These are phyloP conservation scores for Bruchidius siliquastri DNA, from an alignment of 2,888 invertebrate species.

Conservation along the genomic window DNA sequence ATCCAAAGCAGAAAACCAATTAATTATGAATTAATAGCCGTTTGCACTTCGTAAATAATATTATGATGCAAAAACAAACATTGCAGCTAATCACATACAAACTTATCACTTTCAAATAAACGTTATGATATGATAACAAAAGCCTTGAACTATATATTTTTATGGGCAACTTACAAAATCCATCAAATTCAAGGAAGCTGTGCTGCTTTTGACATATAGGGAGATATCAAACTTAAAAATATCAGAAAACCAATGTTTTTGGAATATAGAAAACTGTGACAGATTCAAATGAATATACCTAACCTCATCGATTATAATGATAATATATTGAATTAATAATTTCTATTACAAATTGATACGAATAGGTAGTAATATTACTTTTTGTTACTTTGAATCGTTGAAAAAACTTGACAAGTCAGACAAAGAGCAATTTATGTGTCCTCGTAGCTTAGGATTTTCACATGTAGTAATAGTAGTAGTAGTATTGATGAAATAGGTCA, in stretches of 20 bases:
- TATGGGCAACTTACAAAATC: not conserved
- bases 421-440: too few relatives aligned
- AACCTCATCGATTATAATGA: too few relatives aligned
- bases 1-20: not conserved
- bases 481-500: too few relatives aligned
- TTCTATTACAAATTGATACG: too few relatives aligned
- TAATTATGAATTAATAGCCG: not conserved
- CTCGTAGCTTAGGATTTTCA: too few relatives aligned
- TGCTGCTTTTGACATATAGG: not conserved
- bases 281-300: too few relatives aligned
- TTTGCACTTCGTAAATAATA: not conserved
- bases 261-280: not conserved
- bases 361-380: too few relatives aligned
- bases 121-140: not conserved
- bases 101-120: not conserved
- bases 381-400: too few relatives aligned
- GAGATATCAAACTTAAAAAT: not conserved
- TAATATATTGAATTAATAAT: too few relatives aligned
- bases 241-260: not conserved
- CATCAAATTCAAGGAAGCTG: not conserved
- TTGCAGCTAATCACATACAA: not conserved
- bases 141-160: not conserved
- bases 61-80: not conserved
- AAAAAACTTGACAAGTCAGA: too few relatives aligned
- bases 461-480: too few relatives aligned